Evolutionary conservation across 2,888 invertebrate species (phyloP), one percentile per base, ranked within the genome.

Genomic region (Diachrysia chrysitis): DNA sequence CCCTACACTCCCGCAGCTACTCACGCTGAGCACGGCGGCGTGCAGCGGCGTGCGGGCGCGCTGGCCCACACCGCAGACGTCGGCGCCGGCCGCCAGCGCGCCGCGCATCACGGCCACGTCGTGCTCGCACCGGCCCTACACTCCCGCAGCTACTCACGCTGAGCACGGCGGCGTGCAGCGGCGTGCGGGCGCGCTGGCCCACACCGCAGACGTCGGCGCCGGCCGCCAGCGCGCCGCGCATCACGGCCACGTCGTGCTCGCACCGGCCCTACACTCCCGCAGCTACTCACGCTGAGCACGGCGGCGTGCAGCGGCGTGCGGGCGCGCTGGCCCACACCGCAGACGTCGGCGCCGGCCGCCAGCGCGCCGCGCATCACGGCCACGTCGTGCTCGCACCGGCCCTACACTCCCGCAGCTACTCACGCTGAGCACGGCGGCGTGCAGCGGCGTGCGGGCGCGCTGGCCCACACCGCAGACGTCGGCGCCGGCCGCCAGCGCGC

Each of bases 361-460:
- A 73, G 66, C 58, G 73, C 73, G n/a, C 69, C 69, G 56, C 73
- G 73, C 69, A 73, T 66, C 35, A 73, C 73, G 1, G 98, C 97
- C 81, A 99, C 95, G 95, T 99, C 98, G 89, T 98, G 98, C 37
- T 97, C 98, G 2, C 97, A 96, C 12, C 32, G 12, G 98, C 32
- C 32, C 97, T 32, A 98, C 98, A 84, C 97, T 96, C 96, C 61
- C 98, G 93, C 82, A 98, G 1, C 29, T 55, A 95, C 96, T 95
- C 91, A 98, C 98, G 88, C 98, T 98, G 80, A 97, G 95, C 70
- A 99, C 97, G 58, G 99, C 98, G 97, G 97, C 69, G 96, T 97
- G 81, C 97, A 19, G 63, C 57, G 73, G 80, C 79, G 89, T 54
- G 76, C 82, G 71, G 54, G 57, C 63, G 63, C 66, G 71, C 29